Percentiles rank a stretch among this genome's conserved stretches.
Conservation (phyloP, 2,113 vertebrate species). For the Syrmaticus mikado region DNA sequence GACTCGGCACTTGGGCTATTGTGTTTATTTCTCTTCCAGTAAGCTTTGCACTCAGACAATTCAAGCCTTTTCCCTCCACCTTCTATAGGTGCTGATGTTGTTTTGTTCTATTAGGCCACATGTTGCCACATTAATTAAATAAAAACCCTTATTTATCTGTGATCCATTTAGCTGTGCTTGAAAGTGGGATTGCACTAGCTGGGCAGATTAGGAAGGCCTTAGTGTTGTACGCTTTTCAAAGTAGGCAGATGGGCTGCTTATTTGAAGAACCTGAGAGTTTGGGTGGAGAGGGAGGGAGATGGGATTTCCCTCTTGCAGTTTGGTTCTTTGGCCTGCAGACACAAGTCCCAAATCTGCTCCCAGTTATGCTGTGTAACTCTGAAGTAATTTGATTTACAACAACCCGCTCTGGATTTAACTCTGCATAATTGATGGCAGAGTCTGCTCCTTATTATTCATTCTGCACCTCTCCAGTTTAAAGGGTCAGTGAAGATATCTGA, state of each 20-base stretch:
- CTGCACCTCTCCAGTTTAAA: constrained; percentile 49
- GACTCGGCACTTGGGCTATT: not conserved
- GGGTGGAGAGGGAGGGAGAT: not conserved
- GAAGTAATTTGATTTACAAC: constrained; percentile 55
- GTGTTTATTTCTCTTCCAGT: not conserved
- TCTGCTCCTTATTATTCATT: constrained; percentile 58
- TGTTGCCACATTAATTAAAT: constrained; percentile 42
- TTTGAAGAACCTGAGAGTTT: not conserved
- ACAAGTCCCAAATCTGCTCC: constrained; percentile 26
- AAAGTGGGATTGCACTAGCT: not conserved
- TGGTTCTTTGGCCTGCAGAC: not conserved
- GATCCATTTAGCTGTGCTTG: not conserved
- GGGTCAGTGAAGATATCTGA: constrained; percentile 59
- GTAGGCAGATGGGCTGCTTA: not conserved
- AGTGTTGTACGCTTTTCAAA: constrained; percentile 9
- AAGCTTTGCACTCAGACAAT: not conserved
- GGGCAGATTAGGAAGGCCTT: not conserved
- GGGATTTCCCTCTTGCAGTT: not conserved
- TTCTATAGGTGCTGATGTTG: constrained; percentile 9
- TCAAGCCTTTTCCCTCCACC: not conserved
- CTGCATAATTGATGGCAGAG: not conserved
- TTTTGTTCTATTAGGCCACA: constrained; percentile 34
- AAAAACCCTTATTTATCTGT: constrained; percentile 34
- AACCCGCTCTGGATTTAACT: constrained; percentile 13
- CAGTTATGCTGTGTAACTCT: not conserved